Percentiles rank a stretch among this genome's conserved stretches.
Conservation (phyloP, 1,140 invertebrate species). For the Nilaparvata lugens region DNA sequence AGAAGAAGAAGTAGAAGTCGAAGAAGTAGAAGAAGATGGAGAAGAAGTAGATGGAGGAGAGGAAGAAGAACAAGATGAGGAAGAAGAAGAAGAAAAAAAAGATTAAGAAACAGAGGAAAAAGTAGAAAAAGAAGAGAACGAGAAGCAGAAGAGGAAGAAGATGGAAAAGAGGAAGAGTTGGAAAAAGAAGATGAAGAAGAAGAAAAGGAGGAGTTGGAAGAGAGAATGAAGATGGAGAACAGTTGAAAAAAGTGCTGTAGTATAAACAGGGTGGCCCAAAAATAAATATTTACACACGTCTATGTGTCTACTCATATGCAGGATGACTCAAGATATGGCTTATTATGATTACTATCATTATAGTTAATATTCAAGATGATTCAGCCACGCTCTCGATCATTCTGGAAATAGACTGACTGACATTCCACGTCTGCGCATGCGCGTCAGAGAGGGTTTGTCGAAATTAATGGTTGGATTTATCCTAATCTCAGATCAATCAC, state of each 20-base stretch:
- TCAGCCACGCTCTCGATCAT: too few species aligned
- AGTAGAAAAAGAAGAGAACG: neutral
- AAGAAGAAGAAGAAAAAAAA: neutral
- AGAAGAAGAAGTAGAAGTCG: too few species aligned
- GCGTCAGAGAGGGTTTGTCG: too few species aligned
- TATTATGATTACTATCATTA: neutral
- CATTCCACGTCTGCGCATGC: too few species aligned
- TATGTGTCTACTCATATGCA: neutral
- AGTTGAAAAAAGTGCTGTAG: neutral
- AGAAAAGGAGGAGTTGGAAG: too few species aligned
- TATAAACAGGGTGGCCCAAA: neutral
- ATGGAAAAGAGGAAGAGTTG: neutral
- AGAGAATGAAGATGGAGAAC: neutral
- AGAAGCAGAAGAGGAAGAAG: neutral
- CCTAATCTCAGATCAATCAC: too few species aligned
- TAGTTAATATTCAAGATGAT: too few species aligned
- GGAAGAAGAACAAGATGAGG: neutral
- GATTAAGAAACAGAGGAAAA: neutral
- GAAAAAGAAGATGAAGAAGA: neutral
- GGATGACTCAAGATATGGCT: neutral
- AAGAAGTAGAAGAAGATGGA: too few species aligned
- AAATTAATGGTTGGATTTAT: too few species aligned
- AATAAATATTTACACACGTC: neutral
- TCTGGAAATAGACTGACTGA: too few species aligned
- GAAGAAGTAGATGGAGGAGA: too few species aligned